A percentile compares a stretch with the other conserved stretches of the same genome.
These are phyloP conservation scores for Vanessa atalanta DNA, from an alignment of 1,140 invertebrate species.

Conservation along the genomic window DNA sequence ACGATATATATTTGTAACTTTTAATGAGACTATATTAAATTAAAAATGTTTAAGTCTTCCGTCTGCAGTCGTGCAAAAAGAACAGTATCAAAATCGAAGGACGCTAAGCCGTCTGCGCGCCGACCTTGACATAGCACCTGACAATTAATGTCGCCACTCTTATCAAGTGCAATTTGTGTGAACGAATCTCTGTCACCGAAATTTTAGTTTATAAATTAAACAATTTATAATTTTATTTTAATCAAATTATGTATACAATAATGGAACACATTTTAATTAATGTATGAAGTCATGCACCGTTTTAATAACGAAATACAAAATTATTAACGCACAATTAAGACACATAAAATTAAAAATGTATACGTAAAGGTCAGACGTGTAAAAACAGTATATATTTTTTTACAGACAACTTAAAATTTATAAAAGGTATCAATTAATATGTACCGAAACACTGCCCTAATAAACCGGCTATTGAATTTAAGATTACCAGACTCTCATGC, in stretches of 20 bases:
- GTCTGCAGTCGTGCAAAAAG: not conserved
- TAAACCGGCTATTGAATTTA: conserved; percentile 23
- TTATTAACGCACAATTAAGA: conserved; percentile 2
- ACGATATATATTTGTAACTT: not conserved
- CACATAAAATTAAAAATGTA: conserved; percentile 8
- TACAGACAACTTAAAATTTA: not conserved
- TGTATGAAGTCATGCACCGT: not conserved
- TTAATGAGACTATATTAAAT: no score
- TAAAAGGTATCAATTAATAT: conserved; percentile 9
- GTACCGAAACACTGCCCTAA: conserved; percentile 15
- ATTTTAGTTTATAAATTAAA: not conserved
- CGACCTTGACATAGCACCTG: conserved; percentile 44
- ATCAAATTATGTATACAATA: not conserved
- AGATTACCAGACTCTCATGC: conserved; percentile 26
- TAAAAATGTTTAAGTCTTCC: not conserved
- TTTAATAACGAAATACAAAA: conserved; percentile 10
- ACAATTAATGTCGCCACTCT: conserved; percentile 28
- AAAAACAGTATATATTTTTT: not conserved
- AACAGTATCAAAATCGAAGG: conserved; percentile 11
- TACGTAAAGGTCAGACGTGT: conserved; percentile 4
- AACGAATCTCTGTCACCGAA: not conserved
- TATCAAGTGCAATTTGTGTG: conserved; percentile 7
- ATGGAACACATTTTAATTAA: not conserved
- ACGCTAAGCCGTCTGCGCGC: conserved; percentile 49
- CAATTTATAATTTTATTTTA: not conserved